These are phyloP conservation scores for Euleptes europaea DNA, from an alignment of 2,113 vertebrate species.

Conservation along the genomic window DNA sequence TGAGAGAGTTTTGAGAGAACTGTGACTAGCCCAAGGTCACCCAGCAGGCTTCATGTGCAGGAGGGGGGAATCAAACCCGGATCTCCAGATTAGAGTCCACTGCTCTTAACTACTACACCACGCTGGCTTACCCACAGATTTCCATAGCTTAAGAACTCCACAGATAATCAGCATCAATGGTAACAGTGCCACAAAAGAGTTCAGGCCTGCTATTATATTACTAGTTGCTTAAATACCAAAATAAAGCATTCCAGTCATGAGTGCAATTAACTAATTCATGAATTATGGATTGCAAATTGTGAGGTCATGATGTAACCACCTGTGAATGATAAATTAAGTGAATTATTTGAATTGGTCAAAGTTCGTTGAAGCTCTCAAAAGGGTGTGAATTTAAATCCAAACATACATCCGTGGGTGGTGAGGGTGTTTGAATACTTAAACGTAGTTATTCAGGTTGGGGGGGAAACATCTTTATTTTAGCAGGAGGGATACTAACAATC, in stretches of 20 bases:
- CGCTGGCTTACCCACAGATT: too few relatives aligned
- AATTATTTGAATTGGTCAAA: conserved; percentile 14
- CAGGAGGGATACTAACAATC: neutral
- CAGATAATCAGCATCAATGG: neutral
- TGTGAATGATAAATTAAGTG: conserved; percentile 7
- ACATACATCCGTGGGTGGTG: neutral
- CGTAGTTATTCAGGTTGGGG: neutral
- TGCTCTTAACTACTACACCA: too few relatives aligned
- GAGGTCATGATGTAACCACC: conserved; percentile 10
- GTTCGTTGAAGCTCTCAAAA: conserved; percentile 2
- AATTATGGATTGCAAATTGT: conserved; percentile 7
- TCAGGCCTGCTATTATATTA: neutral
- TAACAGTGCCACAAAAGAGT: neutral
- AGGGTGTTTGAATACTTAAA: neutral
- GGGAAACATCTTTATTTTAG: neutral
- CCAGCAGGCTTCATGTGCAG: too few relatives aligned
- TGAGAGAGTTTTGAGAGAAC: too few relatives aligned
- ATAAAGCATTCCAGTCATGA: conserved; percentile 5
- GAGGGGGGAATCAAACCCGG: too few relatives aligned
- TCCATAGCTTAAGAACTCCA: neutral
- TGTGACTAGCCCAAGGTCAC: too few relatives aligned
- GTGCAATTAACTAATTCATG: conserved; percentile 13
- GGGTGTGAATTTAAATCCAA: conserved; percentile 7
- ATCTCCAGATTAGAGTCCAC: too few relatives aligned
- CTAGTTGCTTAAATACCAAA: neutral